Evolutionary conservation across 2,113 vertebrate genomes (phyloP), one percentile per base, ranked within the genome.

Genomic region (Nanger granti): DNA sequence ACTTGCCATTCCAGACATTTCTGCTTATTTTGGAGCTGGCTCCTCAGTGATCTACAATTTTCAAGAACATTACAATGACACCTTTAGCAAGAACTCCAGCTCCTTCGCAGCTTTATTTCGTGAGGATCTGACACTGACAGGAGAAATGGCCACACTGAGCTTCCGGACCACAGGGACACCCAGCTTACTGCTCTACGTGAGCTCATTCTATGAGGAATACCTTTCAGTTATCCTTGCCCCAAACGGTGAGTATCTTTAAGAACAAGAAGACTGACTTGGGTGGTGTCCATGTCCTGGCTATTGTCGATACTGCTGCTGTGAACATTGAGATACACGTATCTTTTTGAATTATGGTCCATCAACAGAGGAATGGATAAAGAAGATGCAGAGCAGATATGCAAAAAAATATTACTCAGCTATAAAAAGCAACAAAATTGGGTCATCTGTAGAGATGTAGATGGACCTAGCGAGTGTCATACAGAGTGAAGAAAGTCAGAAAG

Each of bases 31-130:
- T 98, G 99, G 98, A 97, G 92, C 98, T 20, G 99, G 97, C 7
- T 98, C 99, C 8, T 99, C 99, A 0, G 94, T 99, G 97, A 98
- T 94, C 31, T 99, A 99, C 97, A 99, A 98, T 73, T 99, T 99
- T 97, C 99, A 99, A 93, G 99, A 99, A 90, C 99, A 99, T 9
- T 99, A 99, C 4, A 95, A 90, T 54, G n/a, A 87, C 7, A 98
- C 98, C 31, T 52, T 98, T 76, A 93, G 96, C 94, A 98, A 98
- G 98, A 99, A 99, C 98, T 96, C 98, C 89, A 99, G 99, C 93
- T 98, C 98, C 17, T 98, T 97, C 41, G 98, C 99, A 0, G 99
- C 99, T 95, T 99, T 99, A 97, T 98, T 99, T 95, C 99, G 98
- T 89, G 99, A 99, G 1, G 99, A 99, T 34, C 95, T 99, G 98